Percentiles rank a stretch among this genome's conserved stretches.
phyloP scores from a whole-genome alignment of 1,140 invertebrate genomes.

The Cyclina sinensis region DNA sequence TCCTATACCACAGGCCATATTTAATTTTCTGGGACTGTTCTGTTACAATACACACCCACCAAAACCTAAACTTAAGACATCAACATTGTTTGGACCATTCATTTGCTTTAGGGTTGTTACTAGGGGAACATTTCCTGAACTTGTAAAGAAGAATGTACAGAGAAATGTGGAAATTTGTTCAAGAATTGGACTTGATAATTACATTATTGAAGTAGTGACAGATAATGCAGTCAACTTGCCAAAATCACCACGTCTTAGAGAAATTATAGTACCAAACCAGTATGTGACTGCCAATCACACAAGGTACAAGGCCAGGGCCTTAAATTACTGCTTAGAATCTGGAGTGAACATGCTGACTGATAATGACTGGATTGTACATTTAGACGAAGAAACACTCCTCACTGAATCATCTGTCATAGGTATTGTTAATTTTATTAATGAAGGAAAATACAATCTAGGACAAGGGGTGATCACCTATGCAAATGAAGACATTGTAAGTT shows the following conservation, averaged over 20 bases:
- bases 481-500: slow-evolving; percentile 98
- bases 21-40: slow-evolving; percentile 88
- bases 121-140: slow-evolving; percentile 96
- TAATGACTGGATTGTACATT: slow-evolving; percentile 98
- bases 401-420: slow-evolving; percentile 96
- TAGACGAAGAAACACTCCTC: slow-evolving; percentile 98
- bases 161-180: slow-evolving; percentile 96
- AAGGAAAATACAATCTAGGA: slow-evolving; percentile 98
- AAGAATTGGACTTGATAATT: slow-evolving; percentile 97
- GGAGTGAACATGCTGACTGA: slow-evolving; percentile 94
- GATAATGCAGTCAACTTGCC: slow-evolving; percentile 94
- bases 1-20: slow-evolving; percentile 75
- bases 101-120: slow-evolving; percentile 98
- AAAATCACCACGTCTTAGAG: slow-evolving; percentile 91
- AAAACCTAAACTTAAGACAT: slow-evolving; percentile 95
- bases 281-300: slow-evolving; percentile 97
- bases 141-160: slow-evolving; percentile 95
- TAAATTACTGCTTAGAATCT: slow-evolving; percentile 98
- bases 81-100: slow-evolving; percentile 96
- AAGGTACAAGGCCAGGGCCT: slow-evolving; percentile 97
- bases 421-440: slow-evolving; percentile 97
- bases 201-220: slow-evolving; percentile 98
- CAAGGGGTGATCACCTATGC: slow-evolving; percentile 99
- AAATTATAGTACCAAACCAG: slow-evolving; percentile 94
- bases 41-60: slow-evolving; percentile 98